Evolutionary conservation across 2,797 vertebrate genomes (phyloP), one percentile per base, ranked within the genome.

Genomic region (Enteromius argenteus): DNA sequence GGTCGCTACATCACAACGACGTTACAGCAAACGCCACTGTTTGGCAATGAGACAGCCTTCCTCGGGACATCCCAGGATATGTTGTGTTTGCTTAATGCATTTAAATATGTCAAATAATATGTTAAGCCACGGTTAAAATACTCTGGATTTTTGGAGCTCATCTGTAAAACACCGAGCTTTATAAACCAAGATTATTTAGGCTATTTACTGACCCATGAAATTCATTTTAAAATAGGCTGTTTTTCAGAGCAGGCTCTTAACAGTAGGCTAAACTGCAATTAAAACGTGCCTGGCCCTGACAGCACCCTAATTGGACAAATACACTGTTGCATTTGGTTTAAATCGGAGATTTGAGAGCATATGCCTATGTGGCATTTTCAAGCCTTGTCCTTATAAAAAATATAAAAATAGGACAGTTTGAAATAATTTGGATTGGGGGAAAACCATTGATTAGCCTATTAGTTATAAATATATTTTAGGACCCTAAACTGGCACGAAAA

Each of bases 231-330:
- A 44, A 42, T 42, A 42, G 10, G 42, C 42, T 46, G 11, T 46
- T 46, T 46, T 46, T 46, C 13, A 3, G 44, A 14, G 3, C 14
- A 3, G 44, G 3, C 0, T 46, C 15, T 15, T 15, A 60, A 86
- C 53, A 62, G 64, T 60, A 27, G 10, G 56, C 56, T 76, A 35
- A 80, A 68, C 49, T 80, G 19, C 56, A 58, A 69, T 44, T n/a
- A 32, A 53, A 30, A 79, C 7, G n/a, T 74, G 66, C 56, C n/a
- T 35, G 44, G 58, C 37, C 58, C 67, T 86, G 72, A 87, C 86
- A 86, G 73, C 86, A 90, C 87, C 80, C 84, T 79, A 37, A 87
- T 85, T 58, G 42, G 71, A 53, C 21, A 23, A n/a, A 32, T 64
- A 10, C 5, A 30, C 68, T 35, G 19, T 42, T 66, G 9, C 14